Conservation (phyloP, 2,113 vertebrate species). For the Catagonus wagneri region DNA sequence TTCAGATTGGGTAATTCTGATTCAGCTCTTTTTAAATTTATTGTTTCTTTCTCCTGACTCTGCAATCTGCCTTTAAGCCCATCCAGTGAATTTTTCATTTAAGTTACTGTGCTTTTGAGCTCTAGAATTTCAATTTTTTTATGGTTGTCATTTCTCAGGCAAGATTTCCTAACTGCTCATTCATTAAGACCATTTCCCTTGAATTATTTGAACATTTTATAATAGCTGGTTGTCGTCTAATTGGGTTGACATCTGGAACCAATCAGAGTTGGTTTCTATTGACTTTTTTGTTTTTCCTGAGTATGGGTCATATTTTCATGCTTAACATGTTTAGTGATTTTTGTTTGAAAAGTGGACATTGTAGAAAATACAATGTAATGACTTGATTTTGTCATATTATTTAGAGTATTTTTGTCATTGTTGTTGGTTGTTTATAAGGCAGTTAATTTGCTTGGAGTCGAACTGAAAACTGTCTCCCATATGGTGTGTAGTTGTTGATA, state of each 20-base stretch:
- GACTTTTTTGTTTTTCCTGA: not conserved
- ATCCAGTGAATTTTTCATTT: not conserved
- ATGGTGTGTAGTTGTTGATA: not conserved
- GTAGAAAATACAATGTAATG: conserved; percentile 11
- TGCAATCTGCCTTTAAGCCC: not conserved
- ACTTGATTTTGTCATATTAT: not conserved
- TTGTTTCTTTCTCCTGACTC: conserved; percentile 1
- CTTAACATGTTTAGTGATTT: conserved; percentile 45
- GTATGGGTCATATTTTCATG: conserved; percentile 6
- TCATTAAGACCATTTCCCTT: conserved; percentile 28
- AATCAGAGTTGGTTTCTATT: not conserved
- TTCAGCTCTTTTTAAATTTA: conserved; percentile 17
- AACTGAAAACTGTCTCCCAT: not conserved
- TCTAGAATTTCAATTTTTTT: conserved; percentile 40
- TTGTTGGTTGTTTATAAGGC: not conserved
- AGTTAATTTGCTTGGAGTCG: not conserved
- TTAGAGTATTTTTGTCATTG: not conserved
- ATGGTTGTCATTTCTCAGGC: not conserved
- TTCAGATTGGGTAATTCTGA: not conserved
- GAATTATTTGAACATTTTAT: conserved; percentile 49
- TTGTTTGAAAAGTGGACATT: conserved; percentile 37
- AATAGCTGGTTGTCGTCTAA: conserved; percentile 20
- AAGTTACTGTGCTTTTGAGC: conserved; percentile 3
- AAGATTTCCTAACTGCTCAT: conserved; percentile 21
- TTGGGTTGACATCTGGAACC: conserved; percentile 22